Evolutionary conservation across 2,797 vertebrate genomes (phyloP).

Genomic region (Lutjanus campechanus): DNA sequence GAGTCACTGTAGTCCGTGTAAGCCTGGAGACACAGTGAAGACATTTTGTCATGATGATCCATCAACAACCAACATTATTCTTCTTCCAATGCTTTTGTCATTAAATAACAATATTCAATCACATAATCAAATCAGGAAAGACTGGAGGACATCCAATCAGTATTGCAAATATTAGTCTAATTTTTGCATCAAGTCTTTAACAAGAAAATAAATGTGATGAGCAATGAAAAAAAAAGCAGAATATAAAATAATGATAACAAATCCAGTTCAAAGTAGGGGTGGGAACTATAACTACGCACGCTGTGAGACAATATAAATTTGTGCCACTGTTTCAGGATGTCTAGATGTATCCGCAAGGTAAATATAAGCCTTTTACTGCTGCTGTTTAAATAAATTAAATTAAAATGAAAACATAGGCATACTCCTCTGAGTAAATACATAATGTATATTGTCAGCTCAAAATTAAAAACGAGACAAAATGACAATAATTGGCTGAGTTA

Average conservation of each 20-base stretch:
- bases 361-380: no score
- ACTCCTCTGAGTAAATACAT: no score
- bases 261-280: no score
- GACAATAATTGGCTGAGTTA: no score
- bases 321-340: neutral
- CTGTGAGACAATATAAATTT: neutral
- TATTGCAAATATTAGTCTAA: neutral
- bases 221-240: neutral
- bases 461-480: no score
- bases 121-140: neutral
- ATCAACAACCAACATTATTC: slow-evolving; percentile 14
- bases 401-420: no score
- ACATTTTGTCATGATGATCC: slow-evolving; percentile 17
- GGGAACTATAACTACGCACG: no score
- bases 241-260: no score
- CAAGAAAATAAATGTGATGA: neutral
- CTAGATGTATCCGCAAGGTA: no score
- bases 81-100: neutral
- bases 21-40: slow-evolving; percentile 84
- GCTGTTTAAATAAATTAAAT: no score
- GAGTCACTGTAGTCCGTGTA: slow-evolving; percentile 99
- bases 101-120: neutral
- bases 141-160: neutral
- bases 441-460: no score
- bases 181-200: neutral